These are phyloP conservation scores for Sebastiscus albofasciatus DNA, from an alignment of 2,797 vertebrate species.

Conservation along the genomic window DNA sequence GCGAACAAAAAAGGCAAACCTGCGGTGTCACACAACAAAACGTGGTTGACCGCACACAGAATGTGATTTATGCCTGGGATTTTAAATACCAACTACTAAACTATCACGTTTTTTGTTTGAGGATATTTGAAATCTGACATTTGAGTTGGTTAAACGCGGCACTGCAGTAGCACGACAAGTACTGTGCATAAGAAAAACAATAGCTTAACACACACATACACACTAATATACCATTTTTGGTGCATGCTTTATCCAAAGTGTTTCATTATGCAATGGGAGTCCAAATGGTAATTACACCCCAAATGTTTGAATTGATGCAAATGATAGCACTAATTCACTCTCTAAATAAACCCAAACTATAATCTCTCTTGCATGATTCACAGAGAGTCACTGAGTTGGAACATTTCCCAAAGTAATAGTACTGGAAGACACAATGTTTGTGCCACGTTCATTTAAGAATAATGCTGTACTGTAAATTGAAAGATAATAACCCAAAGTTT, in stretches of 20 bases:
- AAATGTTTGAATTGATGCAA: not conserved
- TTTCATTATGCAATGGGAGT: not conserved
- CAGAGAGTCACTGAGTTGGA: conserved; percentile 12
- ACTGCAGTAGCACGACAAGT: not conserved
- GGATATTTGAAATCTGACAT: not conserved
- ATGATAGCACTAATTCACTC: not conserved
- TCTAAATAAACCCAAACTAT: not conserved
- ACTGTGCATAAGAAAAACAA: not conserved
- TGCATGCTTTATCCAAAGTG: not conserved
- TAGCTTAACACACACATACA: not conserved
- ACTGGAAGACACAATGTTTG: not conserved
- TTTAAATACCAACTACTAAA: not conserved
- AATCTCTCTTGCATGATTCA: not conserved
- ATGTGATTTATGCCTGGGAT: not conserved
- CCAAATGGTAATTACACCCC: not conserved
- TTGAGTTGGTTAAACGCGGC: not conserved
- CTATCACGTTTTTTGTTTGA: not conserved
- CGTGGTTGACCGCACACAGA: not conserved
- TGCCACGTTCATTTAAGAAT: not conserved
- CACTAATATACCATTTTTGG: not conserved
- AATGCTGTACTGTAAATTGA: not conserved
- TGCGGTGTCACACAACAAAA: not conserved
- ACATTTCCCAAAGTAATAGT: not conserved
- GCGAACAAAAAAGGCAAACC: not conserved
- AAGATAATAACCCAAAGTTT: conserved; percentile 18